Base-by-base conservation (phyloP, 1,140 invertebrate species). In the Helicoverpa armigera region DNA sequence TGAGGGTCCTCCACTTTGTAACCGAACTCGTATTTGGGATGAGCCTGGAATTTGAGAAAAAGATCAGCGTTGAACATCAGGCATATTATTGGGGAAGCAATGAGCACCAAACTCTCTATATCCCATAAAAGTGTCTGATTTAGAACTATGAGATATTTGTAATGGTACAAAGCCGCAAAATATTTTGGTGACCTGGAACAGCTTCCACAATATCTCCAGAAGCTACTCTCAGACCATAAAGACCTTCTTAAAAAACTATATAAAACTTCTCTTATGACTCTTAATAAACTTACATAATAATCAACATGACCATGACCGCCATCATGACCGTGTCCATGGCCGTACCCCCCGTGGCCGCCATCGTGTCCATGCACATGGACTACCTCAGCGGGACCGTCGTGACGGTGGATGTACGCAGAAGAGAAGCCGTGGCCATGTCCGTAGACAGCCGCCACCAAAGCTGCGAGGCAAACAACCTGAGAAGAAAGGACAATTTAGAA, bases 21-120 rank as follows among this genome's bases (percentile, higher is more conserved):
- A 2, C 61, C 81, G 70, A 82, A 82, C 73, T 88, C 84, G 85
- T 94, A 94, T 82, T 92, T 91, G 29, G 90, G 90, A 76, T 93
- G 83, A 60, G 83, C 70, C 81, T 84, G 50, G 5, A 73, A 78
- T 63, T 13, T 18, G 54, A 74, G 1, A 16, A 58, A 29, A 0
- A 48, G 7, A 9, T 78, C 35, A 7, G 35, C 7, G 1, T 2
- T 35, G 35, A 3, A 2, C 35, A 35, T 35, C 2, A 23, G 35
- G 35, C 35, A 7, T 35, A 35, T 35, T 23, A 7, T 35, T 5
- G 35, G 3, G 7, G 35, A 35, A 35, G 7, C 35, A 7, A 5
- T 35, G 35, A 7, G 7, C 35, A 35, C 35, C 35, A 35, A 35
- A 35, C 3, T 7, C 3, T 35, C 35, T 5, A 35, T 35, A 3